Base-by-base conservation (phyloP, 2,113 vertebrate species). In the Syrrhaptes paradoxus region DNA sequence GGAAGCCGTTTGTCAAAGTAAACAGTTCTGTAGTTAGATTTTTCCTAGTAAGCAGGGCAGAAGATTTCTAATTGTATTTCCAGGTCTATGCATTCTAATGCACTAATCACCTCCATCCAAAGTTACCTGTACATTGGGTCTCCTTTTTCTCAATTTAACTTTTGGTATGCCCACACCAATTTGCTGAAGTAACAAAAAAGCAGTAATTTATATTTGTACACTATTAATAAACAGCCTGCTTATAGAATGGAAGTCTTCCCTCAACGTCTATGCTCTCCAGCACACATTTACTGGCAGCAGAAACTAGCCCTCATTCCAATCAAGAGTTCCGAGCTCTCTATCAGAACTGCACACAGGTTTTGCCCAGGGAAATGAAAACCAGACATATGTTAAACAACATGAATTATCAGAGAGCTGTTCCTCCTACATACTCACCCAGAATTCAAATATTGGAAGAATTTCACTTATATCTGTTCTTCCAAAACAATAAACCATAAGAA, bases 141-240 rank as follows among this genome's bases (percentile, higher is more conserved):
- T 98, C 97, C 98, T 98, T 97, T 98, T 97, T 94, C 98, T 98
- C 95, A 98, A 97, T 87, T 98, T 98, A 98, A 98, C 71, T 97
- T 98, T 98, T 95, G 98, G 98, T 96, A 98, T 98, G 96, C 98
- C 98, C 97, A 98, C 95, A 97, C 98, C 98, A 98, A 98, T 98
- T 96, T 98, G 97, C 98, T 98, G 92, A 98, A 98, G 98, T 96
- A 96, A 98, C 90, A 98, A 94, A 98, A 97, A 98, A 97, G 96
- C 43, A 93, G 63, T 74, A 95, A 96, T 97, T 96, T 82, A 94
- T 93, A 93, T 93, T 85, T 92, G 92, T 85, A 78, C 32, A 73
- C 74, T 70, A n/a, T 83, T 59, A 95, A 11, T 46, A 87, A 92
- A 68, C n/a, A 93, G 29, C 15, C 43, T 51, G 12, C 45, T 84